Evolutionary conservation across 2,888 invertebrate genomes (phyloP).

Genomic region (Pammene aurita): DNA sequence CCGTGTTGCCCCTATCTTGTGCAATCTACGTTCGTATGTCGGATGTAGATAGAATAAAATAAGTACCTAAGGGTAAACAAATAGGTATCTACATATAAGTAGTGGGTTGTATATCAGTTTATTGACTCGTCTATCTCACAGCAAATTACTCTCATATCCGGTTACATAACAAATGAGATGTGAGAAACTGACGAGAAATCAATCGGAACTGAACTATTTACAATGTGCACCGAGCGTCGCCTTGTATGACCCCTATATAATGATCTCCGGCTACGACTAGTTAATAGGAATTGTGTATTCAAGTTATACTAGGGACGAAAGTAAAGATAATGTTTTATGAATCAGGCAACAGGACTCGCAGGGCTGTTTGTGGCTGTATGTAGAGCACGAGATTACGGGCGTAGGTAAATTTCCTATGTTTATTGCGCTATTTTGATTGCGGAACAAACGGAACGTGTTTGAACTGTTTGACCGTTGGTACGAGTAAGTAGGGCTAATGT

Average conservation of each 20-base stretch:
- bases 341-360: neutral
- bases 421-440: slow-evolving; percentile 31
- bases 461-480: neutral
- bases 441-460: slow-evolving; percentile 39
- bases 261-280: neutral
- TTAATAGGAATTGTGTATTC: neutral
- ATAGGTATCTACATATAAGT: no score
- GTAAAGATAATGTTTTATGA: slow-evolving; percentile 3
- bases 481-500: slow-evolving; percentile 5
- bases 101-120: neutral
- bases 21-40: no score
- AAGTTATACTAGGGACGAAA: slow-evolving; percentile 6
- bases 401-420: slow-evolving; percentile 35
- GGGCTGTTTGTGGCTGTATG: slow-evolving; percentile 33
- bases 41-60: no score
- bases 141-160: slow-evolving; percentile 23
- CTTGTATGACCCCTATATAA: neutral
- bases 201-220: slow-evolving; percentile 17
- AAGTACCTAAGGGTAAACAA: no score
- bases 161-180: slow-evolving; percentile 21
- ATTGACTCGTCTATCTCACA: slow-evolving; percentile 10
- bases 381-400: slow-evolving; percentile 36
- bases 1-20: no score
- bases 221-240: neutral
- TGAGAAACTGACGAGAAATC: slow-evolving; percentile 34